These are phyloP conservation scores for Tinamus guttatus DNA, from an alignment of 2,113 vertebrate species.

Conservation along the genomic window DNA sequence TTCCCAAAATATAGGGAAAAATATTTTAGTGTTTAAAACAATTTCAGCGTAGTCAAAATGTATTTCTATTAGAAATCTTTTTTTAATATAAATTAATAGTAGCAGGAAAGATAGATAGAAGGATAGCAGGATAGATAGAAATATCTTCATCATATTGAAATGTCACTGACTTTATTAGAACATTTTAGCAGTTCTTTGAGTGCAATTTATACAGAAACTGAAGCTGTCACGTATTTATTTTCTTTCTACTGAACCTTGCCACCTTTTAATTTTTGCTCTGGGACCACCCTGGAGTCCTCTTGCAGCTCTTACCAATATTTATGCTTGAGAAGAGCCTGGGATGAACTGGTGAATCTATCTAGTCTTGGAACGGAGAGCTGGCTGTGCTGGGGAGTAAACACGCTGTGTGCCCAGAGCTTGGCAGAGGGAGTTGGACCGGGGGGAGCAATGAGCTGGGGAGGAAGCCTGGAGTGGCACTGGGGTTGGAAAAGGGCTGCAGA, in stretches of 20 bases:
- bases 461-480: not conserved
- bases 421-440: not conserved
- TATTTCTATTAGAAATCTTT: not conserved
- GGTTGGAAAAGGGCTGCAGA: not conserved
- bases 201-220: not conserved
- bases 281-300: not conserved
- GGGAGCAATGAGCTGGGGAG: not conserved
- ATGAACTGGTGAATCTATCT: not conserved
- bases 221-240: not conserved
- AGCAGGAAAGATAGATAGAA: not conserved
- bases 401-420: fast-evolving
- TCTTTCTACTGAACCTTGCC: not conserved
- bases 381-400: not conserved
- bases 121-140: too few relatives aligned
- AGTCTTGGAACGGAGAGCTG: not conserved
- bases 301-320: not conserved
- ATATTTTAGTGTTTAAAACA: not conserved
- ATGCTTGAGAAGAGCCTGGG: not conserved
- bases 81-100: not conserved
- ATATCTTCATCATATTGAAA: not conserved
- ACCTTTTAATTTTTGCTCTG: not conserved
- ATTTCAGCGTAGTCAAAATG: not conserved
- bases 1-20: not conserved
- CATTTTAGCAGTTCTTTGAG: not conserved
- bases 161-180: not conserved